Conservation (phyloP, 2,113 vertebrate species). For the Nothocercus julius region DNA sequence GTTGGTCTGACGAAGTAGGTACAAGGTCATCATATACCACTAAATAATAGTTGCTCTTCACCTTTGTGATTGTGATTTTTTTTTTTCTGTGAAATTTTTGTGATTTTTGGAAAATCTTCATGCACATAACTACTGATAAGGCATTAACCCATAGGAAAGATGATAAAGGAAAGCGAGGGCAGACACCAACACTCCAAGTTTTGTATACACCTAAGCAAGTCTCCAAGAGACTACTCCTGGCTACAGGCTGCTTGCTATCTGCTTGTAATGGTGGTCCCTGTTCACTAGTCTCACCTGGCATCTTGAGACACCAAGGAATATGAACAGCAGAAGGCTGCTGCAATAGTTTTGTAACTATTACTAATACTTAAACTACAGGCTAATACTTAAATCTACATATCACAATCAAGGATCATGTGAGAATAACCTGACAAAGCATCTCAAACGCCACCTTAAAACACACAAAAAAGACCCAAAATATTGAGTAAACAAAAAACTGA, state of each 20-base stretch:
- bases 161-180: neutral
- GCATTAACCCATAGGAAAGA: neutral
- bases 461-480: neutral
- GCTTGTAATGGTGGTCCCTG: neutral
- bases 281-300: no score
- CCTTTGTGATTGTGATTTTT: no score
- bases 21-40: slow-evolving; percentile 26
- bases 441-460: neutral
- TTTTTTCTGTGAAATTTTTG: no score
- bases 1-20: neutral
- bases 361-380: no score
- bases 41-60: neutral
- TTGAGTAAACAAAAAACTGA: neutral
- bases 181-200: neutral
- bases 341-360: neutral
- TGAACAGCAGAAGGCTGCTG: accelerated
- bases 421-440: neutral
- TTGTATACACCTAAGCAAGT: neutral
- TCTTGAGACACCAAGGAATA: neutral
- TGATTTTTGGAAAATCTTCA: neutral
- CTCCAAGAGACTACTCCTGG: neutral
- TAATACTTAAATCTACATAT: neutral
- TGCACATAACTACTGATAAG: neutral
- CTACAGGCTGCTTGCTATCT: neutral
- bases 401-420: neutral